Evolutionary conservation across 2,888 invertebrate genomes (phyloP).

Genomic region (Seira sanloemensis): DNA sequence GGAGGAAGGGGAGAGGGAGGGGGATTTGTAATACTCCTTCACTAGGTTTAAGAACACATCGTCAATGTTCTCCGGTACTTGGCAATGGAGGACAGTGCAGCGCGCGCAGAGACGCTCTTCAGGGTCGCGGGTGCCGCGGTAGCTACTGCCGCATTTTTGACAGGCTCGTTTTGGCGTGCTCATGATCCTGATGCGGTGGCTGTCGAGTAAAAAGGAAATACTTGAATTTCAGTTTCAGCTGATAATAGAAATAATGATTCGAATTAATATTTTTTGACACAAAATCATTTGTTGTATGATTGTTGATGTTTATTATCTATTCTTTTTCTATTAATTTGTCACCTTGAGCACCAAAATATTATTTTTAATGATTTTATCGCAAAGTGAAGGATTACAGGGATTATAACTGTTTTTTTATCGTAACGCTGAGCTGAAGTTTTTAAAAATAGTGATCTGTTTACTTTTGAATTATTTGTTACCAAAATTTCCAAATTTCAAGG

Average conservation of each 20-base stretch:
- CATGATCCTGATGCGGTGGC: background rate
- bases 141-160: conserved; percentile 32
- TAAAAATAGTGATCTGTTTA: too few relatives aligned
- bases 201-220: background rate
- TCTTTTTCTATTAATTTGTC: background rate
- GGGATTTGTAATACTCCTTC: conserved; percentile 24
- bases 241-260: background rate
- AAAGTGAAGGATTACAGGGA: too few relatives aligned
- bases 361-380: too few relatives aligned
- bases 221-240: background rate
- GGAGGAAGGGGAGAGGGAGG: background rate
- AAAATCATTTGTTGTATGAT: too few relatives aligned
- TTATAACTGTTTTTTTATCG: too few relatives aligned
- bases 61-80: conserved; percentile 40
- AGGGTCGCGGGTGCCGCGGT: conserved; percentile 27
- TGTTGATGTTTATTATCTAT: too few relatives aligned
- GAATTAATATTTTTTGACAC: background rate
- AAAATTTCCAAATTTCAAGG: too few relatives aligned
- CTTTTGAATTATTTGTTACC: too few relatives aligned
- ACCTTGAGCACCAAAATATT: too few relatives aligned
- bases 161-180: conserved; percentile 22
- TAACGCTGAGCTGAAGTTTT: too few relatives aligned
- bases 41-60: conserved; percentile 42
- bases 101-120: conserved; percentile 46
- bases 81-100: conserved; percentile 41